Evolutionary conservation across 2,797 vertebrate genomes (phyloP).

Genomic region (Tenualosa ilisha): DNA sequence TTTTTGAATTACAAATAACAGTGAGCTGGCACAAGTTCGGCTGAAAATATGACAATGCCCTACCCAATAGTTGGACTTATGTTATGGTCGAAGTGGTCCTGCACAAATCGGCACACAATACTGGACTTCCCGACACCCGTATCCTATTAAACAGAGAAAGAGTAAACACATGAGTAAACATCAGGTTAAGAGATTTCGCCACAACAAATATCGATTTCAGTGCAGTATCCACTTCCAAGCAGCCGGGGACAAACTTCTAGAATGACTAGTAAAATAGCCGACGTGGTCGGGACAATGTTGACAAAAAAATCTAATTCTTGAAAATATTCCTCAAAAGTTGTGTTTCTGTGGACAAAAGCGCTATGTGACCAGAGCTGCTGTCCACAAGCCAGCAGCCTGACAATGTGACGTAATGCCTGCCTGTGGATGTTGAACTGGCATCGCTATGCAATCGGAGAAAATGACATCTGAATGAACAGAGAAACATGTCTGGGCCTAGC

Average conservation of each 20-base stretch:
- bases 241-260: neutral
- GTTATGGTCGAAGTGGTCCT: conserved; percentile 98
- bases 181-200: conserved; percentile 14
- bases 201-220: neutral
- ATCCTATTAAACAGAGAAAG: conserved; percentile 76
- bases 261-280: neutral
- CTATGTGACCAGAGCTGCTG: neutral
- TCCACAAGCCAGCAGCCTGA: neutral
- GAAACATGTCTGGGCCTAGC: conserved; percentile 1
- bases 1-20: neutral
- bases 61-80: conserved; percentile 98
- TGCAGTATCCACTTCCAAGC: neutral
- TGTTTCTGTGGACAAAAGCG: conserved; percentile 2
- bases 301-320: neutral
- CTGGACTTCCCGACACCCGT: conserved; percentile 98
- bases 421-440: conserved; percentile 17
- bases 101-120: conserved; percentile 95
- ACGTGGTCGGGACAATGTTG: neutral
- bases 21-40: neutral
- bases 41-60: conserved; percentile 53
- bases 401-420: conserved; percentile 15
- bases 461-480: conserved; percentile 18
- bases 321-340: neutral
- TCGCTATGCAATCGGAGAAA: conserved; percentile 18
- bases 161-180: neutral